Evolutionary conservation across 2,113 vertebrate species (phyloP).

Genomic region (Phodopus roborovskii): DNA sequence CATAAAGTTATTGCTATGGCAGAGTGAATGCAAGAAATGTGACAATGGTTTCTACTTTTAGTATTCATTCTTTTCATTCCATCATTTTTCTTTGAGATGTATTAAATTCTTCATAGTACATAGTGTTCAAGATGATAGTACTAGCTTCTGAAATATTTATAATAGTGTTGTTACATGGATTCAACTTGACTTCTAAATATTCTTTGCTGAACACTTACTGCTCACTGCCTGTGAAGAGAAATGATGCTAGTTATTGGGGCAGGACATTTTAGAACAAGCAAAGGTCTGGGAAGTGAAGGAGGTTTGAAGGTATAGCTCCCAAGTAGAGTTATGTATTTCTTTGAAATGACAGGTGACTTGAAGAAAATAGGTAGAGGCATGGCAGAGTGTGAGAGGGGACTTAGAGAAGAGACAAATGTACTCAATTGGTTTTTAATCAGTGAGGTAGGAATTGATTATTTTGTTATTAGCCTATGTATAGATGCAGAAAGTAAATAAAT

Average conservation of each 20-base stretch:
- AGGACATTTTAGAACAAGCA: not conserved
- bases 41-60: conserved; percentile 42
- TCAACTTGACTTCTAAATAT: conserved; percentile 25
- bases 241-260: not conserved
- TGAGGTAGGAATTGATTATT: not conserved
- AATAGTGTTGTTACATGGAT: not conserved
- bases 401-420: conserved; percentile 9
- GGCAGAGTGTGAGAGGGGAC: not conserved
- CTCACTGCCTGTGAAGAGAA: not conserved
- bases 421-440: not conserved
- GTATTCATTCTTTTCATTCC: conserved; percentile 34
- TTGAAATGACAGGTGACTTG: not conserved
- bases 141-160: conserved; percentile 52
- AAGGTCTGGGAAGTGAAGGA: not conserved
- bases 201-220: not conserved
- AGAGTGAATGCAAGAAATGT: conserved; percentile 60
- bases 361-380: not conserved
- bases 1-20: conserved; percentile 62
- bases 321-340: not conserved
- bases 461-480: not conserved
- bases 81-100: conserved; percentile 57
- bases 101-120: conserved; percentile 53
- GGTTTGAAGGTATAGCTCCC: not conserved
- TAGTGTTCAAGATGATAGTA: conserved; percentile 18
- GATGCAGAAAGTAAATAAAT: not conserved